Evolutionary conservation across 2,113 vertebrate species (phyloP).

Genomic region (Triplophysa siluroides): DNA sequence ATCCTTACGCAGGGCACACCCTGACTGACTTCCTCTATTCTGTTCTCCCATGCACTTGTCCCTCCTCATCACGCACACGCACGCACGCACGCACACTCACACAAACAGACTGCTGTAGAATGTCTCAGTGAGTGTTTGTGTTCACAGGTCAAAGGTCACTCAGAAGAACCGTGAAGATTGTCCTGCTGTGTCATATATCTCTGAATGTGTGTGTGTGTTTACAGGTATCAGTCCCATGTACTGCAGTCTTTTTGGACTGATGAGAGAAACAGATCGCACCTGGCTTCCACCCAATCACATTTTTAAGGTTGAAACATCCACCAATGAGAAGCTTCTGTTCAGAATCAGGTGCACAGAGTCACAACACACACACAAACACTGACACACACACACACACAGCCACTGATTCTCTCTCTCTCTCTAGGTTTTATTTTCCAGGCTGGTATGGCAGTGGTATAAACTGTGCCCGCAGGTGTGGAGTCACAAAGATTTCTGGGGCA

Average conservation of each 20-base stretch:
- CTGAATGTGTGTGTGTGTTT: background rate
- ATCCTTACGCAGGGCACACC: background rate
- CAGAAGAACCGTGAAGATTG: background rate
- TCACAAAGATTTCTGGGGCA: constrained; percentile 82
- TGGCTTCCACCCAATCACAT: constrained; percentile 94
- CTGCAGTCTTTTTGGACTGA: constrained; percentile 87
- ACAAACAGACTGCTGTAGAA: background rate
- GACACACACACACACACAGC: background rate
- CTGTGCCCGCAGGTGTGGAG: constrained; percentile 84
- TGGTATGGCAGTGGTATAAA: constrained; percentile 84
- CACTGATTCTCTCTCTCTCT: background rate
- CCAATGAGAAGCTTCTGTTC: constrained; percentile 79
- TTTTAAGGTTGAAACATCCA: constrained; percentile 82
- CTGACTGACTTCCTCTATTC: background rate
- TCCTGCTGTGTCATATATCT: background rate
- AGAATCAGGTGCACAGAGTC: constrained; percentile 80
- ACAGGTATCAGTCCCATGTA: constrained; percentile 88
- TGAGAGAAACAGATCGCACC: constrained; percentile 82
- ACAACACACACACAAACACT: too few relatives aligned
- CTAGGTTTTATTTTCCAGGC: constrained; percentile 91
- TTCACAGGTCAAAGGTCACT: background rate
- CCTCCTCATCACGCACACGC: background rate
- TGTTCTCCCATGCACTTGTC: background rate
- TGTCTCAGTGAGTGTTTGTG: background rate
- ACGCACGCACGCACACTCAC: background rate